phyloP scores from a whole-genome alignment of 2,888 invertebrate species.

The Trissolcus japonicus region DNA sequence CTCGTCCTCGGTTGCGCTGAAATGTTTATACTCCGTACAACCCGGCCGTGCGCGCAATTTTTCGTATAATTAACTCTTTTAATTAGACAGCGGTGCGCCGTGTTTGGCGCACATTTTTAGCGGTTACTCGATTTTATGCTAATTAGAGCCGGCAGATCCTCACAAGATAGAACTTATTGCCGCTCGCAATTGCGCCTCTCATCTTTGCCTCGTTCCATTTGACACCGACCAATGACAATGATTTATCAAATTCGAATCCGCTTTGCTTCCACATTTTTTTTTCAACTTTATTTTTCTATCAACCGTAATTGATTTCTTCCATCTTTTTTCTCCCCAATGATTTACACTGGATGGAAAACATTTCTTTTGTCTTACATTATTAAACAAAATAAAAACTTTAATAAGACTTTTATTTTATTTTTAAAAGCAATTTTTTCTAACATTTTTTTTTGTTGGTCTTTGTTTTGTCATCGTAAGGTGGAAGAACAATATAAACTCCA shows the following conservation, averaged over 20 bases:
- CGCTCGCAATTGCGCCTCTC: constrained; percentile 30
- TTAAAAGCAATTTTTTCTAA: too few species aligned
- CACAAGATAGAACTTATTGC: constrained; percentile 32
- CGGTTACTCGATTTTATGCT: constrained; percentile 49
- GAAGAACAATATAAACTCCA: constrained; percentile 30
- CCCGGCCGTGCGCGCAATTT: constrained; percentile 35
- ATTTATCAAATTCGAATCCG: constrained; percentile 33
- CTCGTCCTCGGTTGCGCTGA: constrained; percentile 28
- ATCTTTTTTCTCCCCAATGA: too few species aligned
- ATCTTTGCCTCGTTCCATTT: constrained; percentile 23
- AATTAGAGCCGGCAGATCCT: constrained; percentile 44
- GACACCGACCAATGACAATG: constrained; percentile 34
- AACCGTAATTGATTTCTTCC: too few species aligned
- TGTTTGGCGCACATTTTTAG: constrained; percentile 47
- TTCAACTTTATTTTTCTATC: too few species aligned
- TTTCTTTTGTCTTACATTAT: too few species aligned
- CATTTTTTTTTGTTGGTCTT: too few species aligned
- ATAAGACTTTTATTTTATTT: too few species aligned
- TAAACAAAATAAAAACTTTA: too few species aligned
- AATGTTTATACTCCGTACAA: constrained; percentile 21
- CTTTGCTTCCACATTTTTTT: not conserved
- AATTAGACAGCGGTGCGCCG: constrained; percentile 48
- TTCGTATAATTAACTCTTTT: constrained; percentile 53
- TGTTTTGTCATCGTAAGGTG: too few species aligned
- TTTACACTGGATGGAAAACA: too few species aligned